Conservation (phyloP, 2,797 vertebrate species). For the Phalloptychus januarius region DNA sequence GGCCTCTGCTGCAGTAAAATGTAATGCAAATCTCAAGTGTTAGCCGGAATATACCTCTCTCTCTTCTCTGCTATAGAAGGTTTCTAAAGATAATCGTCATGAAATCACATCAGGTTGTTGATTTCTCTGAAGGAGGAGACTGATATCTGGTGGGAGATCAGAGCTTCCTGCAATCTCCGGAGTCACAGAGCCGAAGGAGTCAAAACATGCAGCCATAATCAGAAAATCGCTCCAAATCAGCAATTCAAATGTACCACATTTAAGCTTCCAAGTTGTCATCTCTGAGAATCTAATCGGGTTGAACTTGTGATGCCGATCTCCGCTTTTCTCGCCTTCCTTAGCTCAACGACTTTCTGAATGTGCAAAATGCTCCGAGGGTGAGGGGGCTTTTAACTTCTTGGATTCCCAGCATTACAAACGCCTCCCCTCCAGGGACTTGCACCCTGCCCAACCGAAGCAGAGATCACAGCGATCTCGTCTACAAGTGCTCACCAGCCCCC, state of each 20-base stretch:
- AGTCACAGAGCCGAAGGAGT: background rate
- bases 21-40: slow-evolving; percentile 3
- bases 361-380: no score
- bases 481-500: slow-evolving; percentile 34
- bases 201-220: background rate
- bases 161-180: background rate
- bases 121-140: background rate
- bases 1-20: background rate
- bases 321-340: background rate
- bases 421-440: slow-evolving; percentile 4
- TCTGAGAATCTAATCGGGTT: background rate
- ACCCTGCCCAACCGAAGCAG: slow-evolving; percentile 30
- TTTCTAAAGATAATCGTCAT: background rate
- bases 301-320: background rate
- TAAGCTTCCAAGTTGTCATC: background rate
- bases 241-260: no score
- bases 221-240: background rate
- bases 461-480: slow-evolving; percentile 51
- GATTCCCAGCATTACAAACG: slow-evolving; percentile 42
- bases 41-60: background rate
- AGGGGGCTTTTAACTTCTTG: slow-evolving; percentile 60
- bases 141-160: background rate
- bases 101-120: background rate
- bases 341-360: slow-evolving; percentile 42
- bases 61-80: background rate